phyloP scores from a whole-genome alignment of 2,797 vertebrate genomes.

The Pseudocheirus occidentalis region DNA sequence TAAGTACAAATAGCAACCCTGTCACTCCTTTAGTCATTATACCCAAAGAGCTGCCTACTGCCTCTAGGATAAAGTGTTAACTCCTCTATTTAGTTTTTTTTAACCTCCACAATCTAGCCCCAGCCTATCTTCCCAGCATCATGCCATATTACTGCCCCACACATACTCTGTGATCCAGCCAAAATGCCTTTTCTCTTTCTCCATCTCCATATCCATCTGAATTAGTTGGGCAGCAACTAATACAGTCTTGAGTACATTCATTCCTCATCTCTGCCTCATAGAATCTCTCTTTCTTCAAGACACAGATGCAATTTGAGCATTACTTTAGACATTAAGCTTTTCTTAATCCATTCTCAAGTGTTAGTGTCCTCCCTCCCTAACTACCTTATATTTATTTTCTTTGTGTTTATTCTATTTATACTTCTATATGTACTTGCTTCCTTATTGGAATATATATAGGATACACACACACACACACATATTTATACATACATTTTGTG shows the following conservation, averaged over 20 bases:
- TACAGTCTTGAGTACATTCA: neutral
- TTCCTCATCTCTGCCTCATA: neutral
- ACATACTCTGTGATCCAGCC: neutral
- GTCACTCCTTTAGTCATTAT: neutral
- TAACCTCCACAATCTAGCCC: neutral
- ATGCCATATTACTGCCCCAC: neutral
- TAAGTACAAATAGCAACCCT: neutral
- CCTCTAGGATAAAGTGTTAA: neutral
- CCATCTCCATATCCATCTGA: neutral
- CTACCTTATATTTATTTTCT: neutral
- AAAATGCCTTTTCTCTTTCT: neutral
- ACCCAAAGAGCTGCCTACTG: neutral
- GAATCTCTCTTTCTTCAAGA: neutral
- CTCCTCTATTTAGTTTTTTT: neutral
- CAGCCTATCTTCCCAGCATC: neutral
- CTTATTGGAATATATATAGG: neutral
- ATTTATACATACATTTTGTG: too few species aligned
- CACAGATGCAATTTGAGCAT: neutral
- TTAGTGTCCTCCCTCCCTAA: neutral
- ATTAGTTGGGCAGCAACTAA: neutral
- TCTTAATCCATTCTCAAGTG: neutral
- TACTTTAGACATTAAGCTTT: neutral
- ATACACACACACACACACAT: too few species aligned
- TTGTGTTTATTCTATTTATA: neutral
- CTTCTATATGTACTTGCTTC: neutral